Evolutionary conservation across 1,140 invertebrate genomes (phyloP).

Genomic region (Arion vulgaris): DNA sequence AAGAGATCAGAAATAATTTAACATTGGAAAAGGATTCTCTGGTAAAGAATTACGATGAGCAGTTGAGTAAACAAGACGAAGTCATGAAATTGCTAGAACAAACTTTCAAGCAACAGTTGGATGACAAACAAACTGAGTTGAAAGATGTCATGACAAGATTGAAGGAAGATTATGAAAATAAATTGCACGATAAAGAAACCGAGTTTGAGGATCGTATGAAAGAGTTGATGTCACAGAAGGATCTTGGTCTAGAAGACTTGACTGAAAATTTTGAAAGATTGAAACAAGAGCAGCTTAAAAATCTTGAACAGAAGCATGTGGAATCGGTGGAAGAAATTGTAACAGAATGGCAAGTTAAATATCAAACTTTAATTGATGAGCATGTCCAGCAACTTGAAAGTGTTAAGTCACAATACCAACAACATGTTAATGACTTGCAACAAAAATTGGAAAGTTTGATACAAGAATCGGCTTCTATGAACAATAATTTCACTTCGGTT

Average conservation of each 20-base stretch:
- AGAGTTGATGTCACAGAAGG: conserved; percentile 56
- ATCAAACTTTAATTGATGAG: conserved; percentile 33
- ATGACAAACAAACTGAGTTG: conserved; percentile 56
- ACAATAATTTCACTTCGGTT: neutral
- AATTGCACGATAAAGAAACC: conserved; percentile 61
- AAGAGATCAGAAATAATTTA: conserved; percentile 33
- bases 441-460: neutral
- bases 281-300: conserved; percentile 52
- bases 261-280: conserved; percentile 54
- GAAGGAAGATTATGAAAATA: conserved; percentile 66
- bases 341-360: conserved; percentile 46
- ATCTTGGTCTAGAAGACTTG: conserved; percentile 54
- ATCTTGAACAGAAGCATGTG: conserved; percentile 51
- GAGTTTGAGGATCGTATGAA: conserved; percentile 56
- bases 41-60: conserved; percentile 33
- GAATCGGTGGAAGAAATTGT: conserved; percentile 38
- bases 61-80: conserved; percentile 31
- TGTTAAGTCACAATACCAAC: neutral
- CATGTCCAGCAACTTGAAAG: conserved; percentile 25
- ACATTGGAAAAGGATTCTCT: conserved; percentile 43
- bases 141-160: conserved; percentile 61
- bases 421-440: neutral
- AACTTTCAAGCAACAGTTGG: conserved; percentile 59
- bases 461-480: neutral
- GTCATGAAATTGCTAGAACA: conserved; percentile 52